phyloP scores from a whole-genome alignment of 1,140 invertebrate species.

The roundworm (Caenorhabditis elegans) region WBcel235 BX284605.5:13384001-13384500 shows the following conservation, averaged over 20 bases:
- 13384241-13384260: slow-evolving; percentile 62
- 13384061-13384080: neutral
- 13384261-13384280: slow-evolving; percentile 51
- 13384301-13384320: neutral
- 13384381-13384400: neutral
- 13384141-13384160: slow-evolving; percentile 95
- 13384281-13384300: neutral
- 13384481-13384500: slow-evolving; percentile 64
- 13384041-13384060: neutral
- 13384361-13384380: neutral
- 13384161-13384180: slow-evolving; percentile 80
- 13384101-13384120: slow-evolving; percentile 93
- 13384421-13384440: slow-evolving; percentile 39
- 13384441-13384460: slow-evolving; percentile 64
- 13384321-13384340: neutral
- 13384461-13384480: slow-evolving; percentile 65
- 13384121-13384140: slow-evolving; percentile 88
- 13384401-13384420: slow-evolving; percentile 19
- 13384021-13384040: slow-evolving; percentile 71
- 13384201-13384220: slow-evolving; percentile 63
- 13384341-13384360: neutral
- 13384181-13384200: slow-evolving; percentile 58
- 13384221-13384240: slow-evolving; percentile 57
- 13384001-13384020: slow-evolving; percentile 93
- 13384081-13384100: slow-evolving; percentile 93